Conservation (phyloP, 1,140 invertebrate genomes). For the Pseudomyrmex cubaensis region DNA sequence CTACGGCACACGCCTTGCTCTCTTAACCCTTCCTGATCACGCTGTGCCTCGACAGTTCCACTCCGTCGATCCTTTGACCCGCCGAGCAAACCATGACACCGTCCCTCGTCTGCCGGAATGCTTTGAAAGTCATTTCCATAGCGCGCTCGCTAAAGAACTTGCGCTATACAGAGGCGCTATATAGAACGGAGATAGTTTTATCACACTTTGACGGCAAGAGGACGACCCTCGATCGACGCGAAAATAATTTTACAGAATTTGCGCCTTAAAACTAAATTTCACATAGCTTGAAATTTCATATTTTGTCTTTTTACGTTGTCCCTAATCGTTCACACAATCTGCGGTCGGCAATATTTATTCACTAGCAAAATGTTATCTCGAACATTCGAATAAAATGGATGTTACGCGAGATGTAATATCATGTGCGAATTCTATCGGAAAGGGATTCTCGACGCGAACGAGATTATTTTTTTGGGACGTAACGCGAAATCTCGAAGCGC, state of each 20-base stretch:
- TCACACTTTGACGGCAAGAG: slow-evolving; percentile 41
- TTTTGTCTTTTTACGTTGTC: too few relatives aligned
- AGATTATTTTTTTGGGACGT: slow-evolving; percentile 10
- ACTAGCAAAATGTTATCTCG: too few relatives aligned
- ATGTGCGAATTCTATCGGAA: neutral
- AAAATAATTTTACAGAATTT: slow-evolving; percentile 13
- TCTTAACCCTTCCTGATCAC: slow-evolving; percentile 59
- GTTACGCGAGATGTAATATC: neutral
- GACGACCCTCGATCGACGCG: slow-evolving; percentile 5
- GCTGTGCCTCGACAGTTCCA: slow-evolving; percentile 28
- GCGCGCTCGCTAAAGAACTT: slow-evolving; percentile 63
- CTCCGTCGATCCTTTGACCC: slow-evolving; percentile 59
- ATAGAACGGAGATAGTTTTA: slow-evolving; percentile 52
- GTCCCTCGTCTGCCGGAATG: slow-evolving; percentile 33
- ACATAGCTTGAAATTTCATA: too few relatives aligned
- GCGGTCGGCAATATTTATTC: too few relatives aligned
- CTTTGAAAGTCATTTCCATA: slow-evolving; percentile 70
- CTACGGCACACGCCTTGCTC: slow-evolving; percentile 17
- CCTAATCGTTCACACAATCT: too few relatives aligned
- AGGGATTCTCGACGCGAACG: neutral
- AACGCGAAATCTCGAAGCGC: neutral
- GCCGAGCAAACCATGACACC: slow-evolving; percentile 54
- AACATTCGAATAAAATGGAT: neutral
- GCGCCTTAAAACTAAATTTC: too few relatives aligned
- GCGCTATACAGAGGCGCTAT: slow-evolving; percentile 29